Conservation (phyloP, 2,113 vertebrate genomes). For the Dryoscopus gambensis region DNA sequence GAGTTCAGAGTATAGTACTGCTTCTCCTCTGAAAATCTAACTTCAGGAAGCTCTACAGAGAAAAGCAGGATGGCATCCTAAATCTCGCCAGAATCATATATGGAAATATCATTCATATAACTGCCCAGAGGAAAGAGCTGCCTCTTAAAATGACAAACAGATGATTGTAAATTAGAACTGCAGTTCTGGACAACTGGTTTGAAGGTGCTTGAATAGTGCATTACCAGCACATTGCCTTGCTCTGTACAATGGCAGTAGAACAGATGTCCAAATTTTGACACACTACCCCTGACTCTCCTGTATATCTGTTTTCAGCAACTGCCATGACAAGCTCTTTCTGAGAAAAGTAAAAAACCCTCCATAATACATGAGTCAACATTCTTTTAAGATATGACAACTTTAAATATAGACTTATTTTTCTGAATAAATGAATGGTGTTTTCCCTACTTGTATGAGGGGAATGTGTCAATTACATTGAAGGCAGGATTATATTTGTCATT, state of each 20-base stretch:
- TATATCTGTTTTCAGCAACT: neutral
- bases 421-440: neutral
- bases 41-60: neutral
- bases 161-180: neutral
- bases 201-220: neutral
- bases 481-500: neutral
- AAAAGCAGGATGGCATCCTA: neutral
- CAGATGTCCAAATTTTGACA: neutral
- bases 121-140: neutral
- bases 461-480: neutral
- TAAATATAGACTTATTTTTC: neutral
- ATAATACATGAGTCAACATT: neutral
- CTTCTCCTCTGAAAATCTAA: neutral
- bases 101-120: neutral
- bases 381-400: neutral
- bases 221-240: neutral
- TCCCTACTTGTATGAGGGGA: neutral
- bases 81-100: neutral
- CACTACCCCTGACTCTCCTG: neutral
- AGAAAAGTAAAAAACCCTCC: neutral
- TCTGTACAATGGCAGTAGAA: neutral
- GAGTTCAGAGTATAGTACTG: neutral
- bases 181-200: neutral
- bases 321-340: neutral
- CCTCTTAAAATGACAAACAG: neutral